A percentile compares a stretch with the other conserved stretches of the same genome.
Evolutionary conservation across 2,797 vertebrate species (phyloP).

Genomic region (Gobionotothen gibberifrons): DNA sequence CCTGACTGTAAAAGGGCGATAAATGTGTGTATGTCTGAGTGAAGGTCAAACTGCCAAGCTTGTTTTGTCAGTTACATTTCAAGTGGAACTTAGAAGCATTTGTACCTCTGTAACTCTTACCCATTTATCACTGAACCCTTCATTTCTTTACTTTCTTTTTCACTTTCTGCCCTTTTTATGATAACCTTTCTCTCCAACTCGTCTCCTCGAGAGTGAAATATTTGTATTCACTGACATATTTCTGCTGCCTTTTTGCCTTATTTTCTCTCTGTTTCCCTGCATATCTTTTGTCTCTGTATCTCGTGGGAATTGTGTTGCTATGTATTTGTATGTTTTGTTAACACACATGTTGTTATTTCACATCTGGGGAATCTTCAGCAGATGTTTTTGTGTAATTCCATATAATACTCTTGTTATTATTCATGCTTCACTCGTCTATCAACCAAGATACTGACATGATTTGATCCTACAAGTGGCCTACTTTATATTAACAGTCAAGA

Average conservation of each 20-base stretch:
- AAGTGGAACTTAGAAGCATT: conserved; percentile 45
- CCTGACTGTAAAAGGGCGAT: conserved; percentile 39
- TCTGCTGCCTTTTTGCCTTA: conserved; percentile 12
- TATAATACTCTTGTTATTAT: conserved; percentile 66
- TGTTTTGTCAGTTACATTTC: conserved; percentile 48
- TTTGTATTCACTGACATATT: conserved; percentile 9
- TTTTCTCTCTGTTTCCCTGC: conserved; percentile 16
- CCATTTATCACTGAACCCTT: conserved; percentile 26
- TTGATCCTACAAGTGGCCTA: conserved; percentile 50
- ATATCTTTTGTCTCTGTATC: conserved; percentile 7
- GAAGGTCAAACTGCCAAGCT: conserved; percentile 36
- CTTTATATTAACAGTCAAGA: background rate
- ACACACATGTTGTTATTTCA: conserved; percentile 38
- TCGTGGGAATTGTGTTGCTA: conserved; percentile 18
- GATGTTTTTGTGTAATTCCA: conserved; percentile 74
- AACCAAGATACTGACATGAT: conserved; percentile 39
- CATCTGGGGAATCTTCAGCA: conserved; percentile 69
- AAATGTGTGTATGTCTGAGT: conserved; percentile 18
- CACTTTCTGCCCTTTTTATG: background rate
- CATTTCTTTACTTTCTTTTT: background rate
- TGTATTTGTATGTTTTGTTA: conserved; percentile 44
- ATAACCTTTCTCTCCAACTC: background rate
- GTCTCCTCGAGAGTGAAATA: conserved; percentile 18
- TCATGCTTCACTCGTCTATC: conserved; percentile 42
- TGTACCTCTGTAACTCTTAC: conserved; percentile 11